Base-by-base conservation (phyloP, 2,113 vertebrate genomes). In the Brachyistius frenatus region DNA sequence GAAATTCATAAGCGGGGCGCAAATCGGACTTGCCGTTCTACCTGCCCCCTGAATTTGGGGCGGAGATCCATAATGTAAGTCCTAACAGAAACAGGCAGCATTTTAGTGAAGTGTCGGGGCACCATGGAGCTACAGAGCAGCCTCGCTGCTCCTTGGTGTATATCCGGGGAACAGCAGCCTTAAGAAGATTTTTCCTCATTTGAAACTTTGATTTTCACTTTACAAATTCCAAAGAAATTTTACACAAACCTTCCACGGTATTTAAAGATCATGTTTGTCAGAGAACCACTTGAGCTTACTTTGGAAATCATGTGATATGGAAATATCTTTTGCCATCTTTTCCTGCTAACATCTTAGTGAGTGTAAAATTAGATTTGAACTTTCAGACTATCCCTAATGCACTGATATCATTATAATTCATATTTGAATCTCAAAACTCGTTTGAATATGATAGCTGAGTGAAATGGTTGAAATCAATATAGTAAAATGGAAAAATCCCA, bases 1-100 rank as follows among this genome's bases (percentile, higher is more conserved):
- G 70, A 60, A 79, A 88, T 79, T 88, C 61, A 80, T 67, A 63
- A 57, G 77, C 66, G 35, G 68, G 36, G 56, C 11, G 0, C 33
- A 31, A 74, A 55, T 70, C 11, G 23, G 74, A 83, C 78, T 49
- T 55, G 23, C 44, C 32, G 71, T 84, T 82, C 70, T 73, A 73
- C 33, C 78, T 70, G 75, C 74, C 2, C 7, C 2, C 44, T 46
- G 44, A 11, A 46, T 46, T 46, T 46, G 44, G 44, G 44, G 3
- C 44, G 5, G 11, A 2, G 44, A 46, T 9, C 44, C 11, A 3
- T 46, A 46, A 46, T 46, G 44, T 46, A 23, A 23, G 41, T 2
- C 41, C 11, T 10, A 44, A 44, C 8, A 10, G 8, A 7, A 44
- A 44, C 10, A 3, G 10, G 2, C 10, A 11, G 41, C 10, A 44